Evolutionary conservation across 2,888 invertebrate genomes (phyloP).

Genomic region (Lycia hirtaria): DNA sequence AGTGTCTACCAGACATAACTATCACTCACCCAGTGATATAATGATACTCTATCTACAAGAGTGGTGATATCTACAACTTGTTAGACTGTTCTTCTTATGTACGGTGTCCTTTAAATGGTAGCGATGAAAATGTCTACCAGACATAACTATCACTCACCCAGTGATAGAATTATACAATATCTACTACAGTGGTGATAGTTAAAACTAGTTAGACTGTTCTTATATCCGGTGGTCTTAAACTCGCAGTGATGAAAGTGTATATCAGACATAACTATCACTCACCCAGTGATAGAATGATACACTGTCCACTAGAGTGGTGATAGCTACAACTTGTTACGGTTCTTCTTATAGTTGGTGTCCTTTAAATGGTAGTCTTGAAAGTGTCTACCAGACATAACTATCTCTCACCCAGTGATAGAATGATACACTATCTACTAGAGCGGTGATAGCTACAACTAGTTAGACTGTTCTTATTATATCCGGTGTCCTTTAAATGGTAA

Average conservation of each 20-base stretch:
- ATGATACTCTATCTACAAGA: conserved; percentile 35
- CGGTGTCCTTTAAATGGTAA: neutral
- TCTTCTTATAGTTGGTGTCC: no score
- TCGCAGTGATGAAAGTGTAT: conserved; percentile 12
- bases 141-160: conserved; percentile 29
- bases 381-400: no score
- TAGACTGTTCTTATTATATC: neutral
- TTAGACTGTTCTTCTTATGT: conserved; percentile 8
- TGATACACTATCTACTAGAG: no score
- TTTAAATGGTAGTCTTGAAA: no score
- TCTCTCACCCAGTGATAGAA: no score
- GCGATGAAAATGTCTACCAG: neutral
- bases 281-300: conserved; percentile 33
- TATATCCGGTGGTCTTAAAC: neutral
- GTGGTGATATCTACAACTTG: conserved; percentile 20
- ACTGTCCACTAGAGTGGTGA: conserved; percentile 30
- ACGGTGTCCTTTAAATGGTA: neutral
- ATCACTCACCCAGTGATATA: conserved; percentile 28
- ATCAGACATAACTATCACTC: conserved; percentile 18
- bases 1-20: neutral
- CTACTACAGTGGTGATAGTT: conserved; percentile 34
- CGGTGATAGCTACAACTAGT: no score
- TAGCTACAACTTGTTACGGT: conserved; percentile 13
- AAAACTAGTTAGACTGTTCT: neutral
- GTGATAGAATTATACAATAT: conserved; percentile 38